These are phyloP conservation scores for Cephalotes varians DNA, from an alignment of 2,888 invertebrate genomes.

Conservation along the genomic window DNA sequence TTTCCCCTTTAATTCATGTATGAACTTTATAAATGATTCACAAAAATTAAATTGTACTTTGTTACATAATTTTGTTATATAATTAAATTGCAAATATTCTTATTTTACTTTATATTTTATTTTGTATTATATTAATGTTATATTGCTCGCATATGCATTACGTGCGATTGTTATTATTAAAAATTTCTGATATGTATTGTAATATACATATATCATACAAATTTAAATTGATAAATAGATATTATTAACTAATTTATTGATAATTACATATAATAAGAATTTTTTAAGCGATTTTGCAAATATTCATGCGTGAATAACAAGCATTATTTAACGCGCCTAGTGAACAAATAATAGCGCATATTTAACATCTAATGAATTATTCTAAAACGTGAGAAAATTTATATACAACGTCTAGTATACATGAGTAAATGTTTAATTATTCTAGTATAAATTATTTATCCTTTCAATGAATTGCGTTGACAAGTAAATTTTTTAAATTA, in stretches of 20 bases:
- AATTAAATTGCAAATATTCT: neutral
- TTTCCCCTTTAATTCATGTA: neutral
- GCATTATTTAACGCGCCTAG: neutral
- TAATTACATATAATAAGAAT: constrained; percentile 8
- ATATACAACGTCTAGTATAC: constrained; percentile 6
- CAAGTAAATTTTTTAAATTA: neutral
- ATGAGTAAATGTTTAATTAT: constrained; percentile 16
- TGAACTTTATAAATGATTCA: neutral
- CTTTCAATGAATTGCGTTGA: neutral
- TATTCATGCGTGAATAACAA: constrained; percentile 25
- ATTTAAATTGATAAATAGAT: neutral
- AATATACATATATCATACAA: neutral
- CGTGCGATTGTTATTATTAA: neutral
- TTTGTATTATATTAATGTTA: neutral
- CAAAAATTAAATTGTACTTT: neutral
- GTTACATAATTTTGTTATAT: neutral
- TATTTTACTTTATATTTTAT: neutral
- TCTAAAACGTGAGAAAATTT: constrained; percentile 27
- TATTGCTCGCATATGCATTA: neutral
- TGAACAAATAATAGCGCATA: constrained; percentile 20
- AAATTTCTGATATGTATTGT: neutral
- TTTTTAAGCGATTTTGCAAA: constrained; percentile 4
- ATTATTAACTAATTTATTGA: constrained; percentile 7
- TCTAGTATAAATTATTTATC: constrained; percentile 8
- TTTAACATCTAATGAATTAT: constrained; percentile 39